Evolutionary conservation across 1,140 invertebrate species (phyloP).

Genomic region (Plectrocnemia conspersa): DNA sequence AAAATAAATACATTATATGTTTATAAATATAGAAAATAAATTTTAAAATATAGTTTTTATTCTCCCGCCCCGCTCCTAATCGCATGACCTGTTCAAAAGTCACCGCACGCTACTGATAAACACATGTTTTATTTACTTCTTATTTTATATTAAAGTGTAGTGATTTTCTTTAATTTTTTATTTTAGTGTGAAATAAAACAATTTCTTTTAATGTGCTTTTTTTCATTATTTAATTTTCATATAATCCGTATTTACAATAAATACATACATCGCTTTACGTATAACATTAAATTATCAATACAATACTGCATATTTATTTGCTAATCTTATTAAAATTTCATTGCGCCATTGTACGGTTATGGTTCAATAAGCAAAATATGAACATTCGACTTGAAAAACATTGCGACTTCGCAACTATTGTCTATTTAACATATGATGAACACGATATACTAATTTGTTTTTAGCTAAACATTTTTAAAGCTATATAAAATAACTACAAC

Average conservation of each 20-base stretch:
- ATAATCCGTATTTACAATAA: constrained; percentile 34
- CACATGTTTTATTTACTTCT: too few species aligned
- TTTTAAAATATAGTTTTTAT: too few species aligned
- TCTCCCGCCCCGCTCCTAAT: too few species aligned
- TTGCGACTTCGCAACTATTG: constrained; percentile 10
- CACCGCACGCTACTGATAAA: too few species aligned
- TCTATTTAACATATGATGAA: constrained; percentile 19
- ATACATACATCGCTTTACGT: constrained; percentile 19
- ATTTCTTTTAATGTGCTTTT: constrained; percentile 14
- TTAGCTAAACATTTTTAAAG: constrained; percentile 14
- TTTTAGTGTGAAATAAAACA: constrained; percentile 21
- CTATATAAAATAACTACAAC: constrained; percentile 2
- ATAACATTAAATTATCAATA: constrained; percentile 3
- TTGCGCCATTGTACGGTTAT: too few species aligned
- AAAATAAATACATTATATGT: too few species aligned
- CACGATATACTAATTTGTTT: constrained; percentile 23
- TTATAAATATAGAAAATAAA: too few species aligned
- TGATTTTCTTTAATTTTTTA: too few species aligned
- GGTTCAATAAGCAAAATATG: too few species aligned
- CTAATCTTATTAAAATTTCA: too few species aligned
- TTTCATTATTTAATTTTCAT: constrained; percentile 31
- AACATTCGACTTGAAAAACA: constrained; percentile 5
- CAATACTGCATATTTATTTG: constrained; percentile 20
- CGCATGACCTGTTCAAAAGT: too few species aligned
- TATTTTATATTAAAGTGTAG: too few species aligned